phyloP scores from a whole-genome alignment of 2,888 invertebrate genomes.

The Chrysotoxum bicinctum region DNA sequence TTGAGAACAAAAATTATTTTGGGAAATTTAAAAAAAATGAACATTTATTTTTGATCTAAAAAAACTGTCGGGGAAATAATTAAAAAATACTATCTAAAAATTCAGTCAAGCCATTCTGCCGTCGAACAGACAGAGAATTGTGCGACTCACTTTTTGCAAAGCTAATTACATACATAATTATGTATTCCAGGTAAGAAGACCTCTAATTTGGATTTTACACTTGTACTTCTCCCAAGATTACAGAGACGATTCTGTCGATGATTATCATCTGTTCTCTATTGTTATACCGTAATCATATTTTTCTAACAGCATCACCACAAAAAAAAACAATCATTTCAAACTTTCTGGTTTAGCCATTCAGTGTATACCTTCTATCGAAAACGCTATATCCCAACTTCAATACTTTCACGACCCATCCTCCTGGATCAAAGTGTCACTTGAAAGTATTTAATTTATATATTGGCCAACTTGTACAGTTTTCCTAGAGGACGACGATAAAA shows the following conservation, averaged over 20 bases:
- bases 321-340: background rate
- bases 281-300: background rate
- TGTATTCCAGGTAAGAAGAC: too few species aligned
- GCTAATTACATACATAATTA: too few species aligned
- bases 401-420: constrained; percentile 7
- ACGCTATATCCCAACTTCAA: background rate
- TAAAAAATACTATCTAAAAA: too few species aligned
- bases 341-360: background rate
- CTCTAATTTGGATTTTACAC: background rate
- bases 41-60: too few species aligned
- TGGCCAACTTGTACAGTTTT: constrained; percentile 21
- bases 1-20: too few species aligned
- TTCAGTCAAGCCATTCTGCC: too few species aligned
- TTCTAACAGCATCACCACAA: background rate
- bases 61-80: too few species aligned
- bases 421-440: constrained; percentile 32
- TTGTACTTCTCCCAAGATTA: background rate
- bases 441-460: constrained; percentile 55
- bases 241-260: background rate
- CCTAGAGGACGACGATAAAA: background rate
- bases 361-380: background rate
- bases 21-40: too few species aligned
- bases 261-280: background rate
- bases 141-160: too few species aligned
- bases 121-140: too few species aligned